A percentile compares a stretch with the other conserved stretches of the same genome.
Conservation (phyloP, 2,113 vertebrate genomes). For the Apeltes quadracus region DNA sequence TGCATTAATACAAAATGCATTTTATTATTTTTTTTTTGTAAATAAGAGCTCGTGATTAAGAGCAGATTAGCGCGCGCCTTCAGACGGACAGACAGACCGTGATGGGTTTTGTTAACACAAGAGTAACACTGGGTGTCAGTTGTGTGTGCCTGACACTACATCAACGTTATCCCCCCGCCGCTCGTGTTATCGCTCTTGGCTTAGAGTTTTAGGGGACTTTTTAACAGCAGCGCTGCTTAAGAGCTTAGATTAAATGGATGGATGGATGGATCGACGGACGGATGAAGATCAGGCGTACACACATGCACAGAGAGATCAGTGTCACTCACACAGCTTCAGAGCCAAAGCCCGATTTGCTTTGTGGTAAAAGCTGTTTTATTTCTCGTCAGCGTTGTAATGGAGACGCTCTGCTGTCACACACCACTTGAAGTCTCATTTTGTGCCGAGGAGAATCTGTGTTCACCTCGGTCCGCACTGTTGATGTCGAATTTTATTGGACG, state of each 20-base stretch:
- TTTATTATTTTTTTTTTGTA: conserved; percentile 55
- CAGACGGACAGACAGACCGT: conserved; percentile 68
- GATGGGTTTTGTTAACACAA: conserved; percentile 80
- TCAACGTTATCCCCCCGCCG: conserved; percentile 77
- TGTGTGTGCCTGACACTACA: conserved; percentile 77
- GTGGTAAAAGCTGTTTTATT: conserved; percentile 75
- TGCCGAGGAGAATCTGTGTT: conserved; percentile 20
- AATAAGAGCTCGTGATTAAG: conserved; percentile 82
- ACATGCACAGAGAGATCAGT: conserved; percentile 68
- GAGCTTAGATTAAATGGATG: conserved; percentile 79
- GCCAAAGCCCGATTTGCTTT: conserved; percentile 77
- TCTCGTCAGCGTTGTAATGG: conserved; percentile 74
- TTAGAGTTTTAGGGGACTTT: conserved; percentile 81
- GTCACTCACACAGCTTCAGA: conserved; percentile 71
- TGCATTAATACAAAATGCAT: conserved; percentile 71
- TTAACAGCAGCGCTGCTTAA: conserved; percentile 77
- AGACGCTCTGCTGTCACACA: conserved; percentile 62
- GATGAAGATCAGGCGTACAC: conserved; percentile 60
- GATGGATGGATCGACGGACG: conserved; percentile 75
- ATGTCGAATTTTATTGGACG: neutral
- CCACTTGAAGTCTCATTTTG: conserved; percentile 56
- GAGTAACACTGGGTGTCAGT: conserved; percentile 77
- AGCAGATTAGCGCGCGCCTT: conserved; percentile 75
- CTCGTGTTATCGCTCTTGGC: conserved; percentile 79
- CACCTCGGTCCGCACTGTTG: conserved; percentile 2